These are phyloP conservation scores for Diacarnus erythraeanus DNA, from an alignment of 37 sponge, comb jelly and placozoan genomes.

Conservation along the genomic window DNA sequence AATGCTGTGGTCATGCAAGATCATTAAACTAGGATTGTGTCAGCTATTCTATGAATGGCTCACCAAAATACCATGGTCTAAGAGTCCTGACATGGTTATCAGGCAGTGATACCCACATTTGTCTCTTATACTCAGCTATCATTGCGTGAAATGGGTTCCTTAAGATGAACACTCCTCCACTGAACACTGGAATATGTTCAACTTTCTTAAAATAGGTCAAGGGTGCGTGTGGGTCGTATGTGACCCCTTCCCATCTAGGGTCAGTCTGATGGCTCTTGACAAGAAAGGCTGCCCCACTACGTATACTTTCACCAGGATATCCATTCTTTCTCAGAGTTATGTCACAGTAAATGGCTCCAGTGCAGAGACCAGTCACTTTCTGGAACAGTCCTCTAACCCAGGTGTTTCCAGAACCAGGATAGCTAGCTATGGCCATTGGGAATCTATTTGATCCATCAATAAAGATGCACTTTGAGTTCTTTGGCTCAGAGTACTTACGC, in stretches of 20 bases:
- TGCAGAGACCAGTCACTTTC: slow-evolving; percentile 60
- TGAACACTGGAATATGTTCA: slow-evolving; percentile 22
- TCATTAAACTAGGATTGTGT: no score
- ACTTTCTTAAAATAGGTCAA: slow-evolving; percentile 18
- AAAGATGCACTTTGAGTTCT: slow-evolving; percentile 11
- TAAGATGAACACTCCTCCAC: slow-evolving; percentile 30
- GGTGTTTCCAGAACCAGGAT: slow-evolving; percentile 63
- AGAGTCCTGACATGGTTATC: slow-evolving; percentile 6
- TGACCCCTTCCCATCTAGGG: slow-evolving; percentile 41
- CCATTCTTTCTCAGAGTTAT: slow-evolving; percentile 5
- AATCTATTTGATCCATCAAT: slow-evolving; percentile 25
- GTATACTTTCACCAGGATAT: slow-evolving; percentile 44
- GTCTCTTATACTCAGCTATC: slow-evolving; percentile 36
- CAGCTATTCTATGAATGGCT: neutral
- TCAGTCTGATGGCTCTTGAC: slow-evolving; percentile 51
- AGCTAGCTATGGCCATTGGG: slow-evolving; percentile 55
- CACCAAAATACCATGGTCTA: slow-evolving; percentile 31
- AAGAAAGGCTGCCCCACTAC: slow-evolving; percentile 44
- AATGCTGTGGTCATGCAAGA: no score
- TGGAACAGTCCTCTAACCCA: slow-evolving; percentile 60
- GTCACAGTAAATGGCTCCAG: slow-evolving; percentile 62
- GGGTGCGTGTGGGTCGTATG: slow-evolving; percentile 12
- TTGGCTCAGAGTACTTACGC: neutral
- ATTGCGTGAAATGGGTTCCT: slow-evolving; percentile 46
- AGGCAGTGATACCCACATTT: neutral